Base-by-base conservation (phyloP, 2,113 vertebrate species). In the Aix galericulata region DNA sequence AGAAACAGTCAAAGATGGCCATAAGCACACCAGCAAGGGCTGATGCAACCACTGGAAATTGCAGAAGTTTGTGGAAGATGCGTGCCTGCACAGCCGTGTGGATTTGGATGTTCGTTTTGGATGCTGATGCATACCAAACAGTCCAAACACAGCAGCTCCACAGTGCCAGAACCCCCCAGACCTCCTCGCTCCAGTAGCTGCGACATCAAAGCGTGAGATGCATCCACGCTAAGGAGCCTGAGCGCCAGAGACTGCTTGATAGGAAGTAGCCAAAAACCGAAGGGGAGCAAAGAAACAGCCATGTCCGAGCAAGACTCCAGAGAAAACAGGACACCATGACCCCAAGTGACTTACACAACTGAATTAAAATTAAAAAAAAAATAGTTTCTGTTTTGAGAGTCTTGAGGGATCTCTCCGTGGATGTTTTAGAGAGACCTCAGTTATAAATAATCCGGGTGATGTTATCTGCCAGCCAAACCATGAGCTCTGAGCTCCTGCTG, bases 261-360 rank as follows among this genome's bases (percentile, higher is more conserved):
- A 8, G 11, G n/a, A 77, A 63, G 64, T 6, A 46, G 64, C 46
- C 76, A 92, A 81, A 72, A 72, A 32, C 22, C 46, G 50, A 69
- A 94, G 69, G 53, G 69, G 69, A 91, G 71, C 38, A 75, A 74
- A 86, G 66, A 72, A 86, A 64, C 69, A 71, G 69, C 85, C 42
- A 2, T 68, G 50, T 75, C 88, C 42, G 69, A 93, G 69, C 69
- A 50, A 20, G 34, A 31, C 91, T 92, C 60, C 60, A 87, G 89
- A 93, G 91, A 67, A 93, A 93, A 89, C 34, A 96, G 77, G 66
- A 81, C 94, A 79, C 5, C 0, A 1, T 91, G 89, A 87, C 94
- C 77, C 66, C 36, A 26, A 68, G 62, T 85, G 74, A 84, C 86
- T 92, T 93, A 38, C 7, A 91, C 62, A 89, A 75, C 42, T 82